These are phyloP conservation scores for Dryas iulia DNA, from an alignment of 1,140 invertebrate genomes.

Conservation along the genomic window DNA sequence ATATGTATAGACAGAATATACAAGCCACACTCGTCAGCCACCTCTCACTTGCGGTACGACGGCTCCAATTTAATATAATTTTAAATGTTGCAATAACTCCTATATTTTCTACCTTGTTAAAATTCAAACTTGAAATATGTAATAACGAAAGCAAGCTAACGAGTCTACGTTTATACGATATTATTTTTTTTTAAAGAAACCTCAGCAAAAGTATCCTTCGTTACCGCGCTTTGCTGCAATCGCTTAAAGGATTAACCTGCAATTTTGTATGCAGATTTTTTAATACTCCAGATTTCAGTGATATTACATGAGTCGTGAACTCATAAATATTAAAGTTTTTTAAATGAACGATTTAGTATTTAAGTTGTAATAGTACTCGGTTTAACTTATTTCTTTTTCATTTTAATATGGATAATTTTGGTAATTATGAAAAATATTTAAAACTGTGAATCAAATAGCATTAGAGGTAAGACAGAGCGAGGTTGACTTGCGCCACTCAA, in stretches of 20 bases:
- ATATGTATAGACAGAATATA: too few relatives aligned
- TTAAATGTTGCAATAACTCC: constrained; percentile 4
- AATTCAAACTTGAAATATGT: neutral
- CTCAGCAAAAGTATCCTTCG: constrained; percentile 1
- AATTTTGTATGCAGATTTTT: constrained; percentile 7
- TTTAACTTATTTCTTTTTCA: neutral
- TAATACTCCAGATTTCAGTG: neutral
- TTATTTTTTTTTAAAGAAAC: constrained; percentile 11
- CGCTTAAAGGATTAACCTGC: constrained; percentile 1
- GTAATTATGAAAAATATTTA: neutral
- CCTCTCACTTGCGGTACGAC: neutral
- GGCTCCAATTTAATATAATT: neutral
- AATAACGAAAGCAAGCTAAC: constrained; percentile 4
- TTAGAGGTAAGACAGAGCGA: neutral
- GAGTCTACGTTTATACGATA: neutral
- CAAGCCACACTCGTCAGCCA: neutral
- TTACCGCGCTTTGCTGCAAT: neutral
- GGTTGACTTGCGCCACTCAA: too few relatives aligned
- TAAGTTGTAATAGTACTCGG: neutral
- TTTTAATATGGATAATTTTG: too few relatives aligned
- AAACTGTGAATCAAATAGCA: neutral
- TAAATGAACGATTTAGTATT: neutral
- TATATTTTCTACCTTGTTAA: neutral
- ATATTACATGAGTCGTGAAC: neutral
- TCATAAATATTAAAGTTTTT: neutral